Conservation (phyloP, 2,113 vertebrate genomes). For the Pteronura brasiliensis region DNA sequence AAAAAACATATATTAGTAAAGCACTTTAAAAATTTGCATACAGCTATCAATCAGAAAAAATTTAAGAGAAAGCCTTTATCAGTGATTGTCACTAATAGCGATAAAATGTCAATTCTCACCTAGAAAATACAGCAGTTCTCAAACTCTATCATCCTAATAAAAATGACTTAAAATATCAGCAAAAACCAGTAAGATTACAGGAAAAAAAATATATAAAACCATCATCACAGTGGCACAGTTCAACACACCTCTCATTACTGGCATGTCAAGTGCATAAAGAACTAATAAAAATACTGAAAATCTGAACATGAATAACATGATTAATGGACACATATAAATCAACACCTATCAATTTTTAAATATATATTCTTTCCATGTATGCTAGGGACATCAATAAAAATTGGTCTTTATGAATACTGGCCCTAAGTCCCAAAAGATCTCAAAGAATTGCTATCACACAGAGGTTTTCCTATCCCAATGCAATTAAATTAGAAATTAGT, state of each 20-base stretch:
- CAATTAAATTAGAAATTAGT: not conserved
- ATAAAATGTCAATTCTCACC: not conserved
- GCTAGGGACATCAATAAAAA: not conserved
- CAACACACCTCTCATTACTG: not conserved
- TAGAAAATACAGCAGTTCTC: not conserved
- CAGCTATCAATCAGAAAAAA: not conserved
- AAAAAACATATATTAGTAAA: not conserved
- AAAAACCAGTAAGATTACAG: not conserved
- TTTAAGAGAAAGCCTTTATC: not conserved
- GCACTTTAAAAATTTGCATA: not conserved
- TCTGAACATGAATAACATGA: not conserved
- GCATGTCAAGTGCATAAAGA: not conserved
- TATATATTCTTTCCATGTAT: not conserved
- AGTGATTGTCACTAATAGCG: not conserved
- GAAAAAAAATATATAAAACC: not conserved
- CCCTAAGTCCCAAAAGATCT: not conserved
- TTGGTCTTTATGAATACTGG: not conserved
- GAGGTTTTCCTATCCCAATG: not conserved
- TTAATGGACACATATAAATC: not conserved
- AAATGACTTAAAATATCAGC: not conserved
- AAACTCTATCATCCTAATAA: not conserved
- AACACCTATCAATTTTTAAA: not conserved
- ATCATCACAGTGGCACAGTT: not conserved
- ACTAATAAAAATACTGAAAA: not conserved
- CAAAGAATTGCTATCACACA: not conserved